Conservation (phyloP, 2,797 vertebrate species). For the Meriones psammophilus region DNA sequence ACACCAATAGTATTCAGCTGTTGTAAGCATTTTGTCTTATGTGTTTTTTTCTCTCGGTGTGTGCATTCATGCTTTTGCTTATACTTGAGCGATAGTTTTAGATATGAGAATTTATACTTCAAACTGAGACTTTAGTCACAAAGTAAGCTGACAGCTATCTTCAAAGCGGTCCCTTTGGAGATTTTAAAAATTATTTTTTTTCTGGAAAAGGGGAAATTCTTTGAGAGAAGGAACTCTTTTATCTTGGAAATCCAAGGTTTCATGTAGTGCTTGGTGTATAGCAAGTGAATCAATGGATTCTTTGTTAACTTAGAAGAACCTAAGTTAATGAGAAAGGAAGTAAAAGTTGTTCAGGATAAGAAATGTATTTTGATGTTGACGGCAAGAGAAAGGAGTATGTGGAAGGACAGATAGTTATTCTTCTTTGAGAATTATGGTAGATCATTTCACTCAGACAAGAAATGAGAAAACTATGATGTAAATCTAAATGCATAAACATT, state of each 20-base stretch:
- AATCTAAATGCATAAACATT: not conserved
- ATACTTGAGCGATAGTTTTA: constrained; percentile 29
- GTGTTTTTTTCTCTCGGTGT: not conserved
- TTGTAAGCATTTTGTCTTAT: not conserved
- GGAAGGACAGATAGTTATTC: not conserved
- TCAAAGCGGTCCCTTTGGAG: constrained; percentile 39
- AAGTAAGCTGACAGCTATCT: constrained; percentile 40
- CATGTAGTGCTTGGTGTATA: constrained; percentile 29
- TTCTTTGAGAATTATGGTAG: not conserved
- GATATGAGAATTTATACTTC: constrained; percentile 1
- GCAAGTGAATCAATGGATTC: constrained; percentile 16
- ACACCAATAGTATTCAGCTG: not conserved
- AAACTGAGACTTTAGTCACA: constrained; percentile 44
- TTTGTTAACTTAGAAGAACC: constrained; percentile 30
- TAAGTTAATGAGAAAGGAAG: constrained; percentile 6
- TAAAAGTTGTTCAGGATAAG: constrained; percentile 35
- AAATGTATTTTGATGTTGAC: not conserved
- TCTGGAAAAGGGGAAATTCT: constrained; percentile 1
- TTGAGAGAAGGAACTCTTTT: constrained; percentile 49
- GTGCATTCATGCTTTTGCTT: not conserved
- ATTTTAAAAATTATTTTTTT: constrained; percentile 56
- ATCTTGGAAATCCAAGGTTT: constrained; percentile 55
- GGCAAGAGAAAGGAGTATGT: not conserved
- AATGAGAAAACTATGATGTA: not conserved
- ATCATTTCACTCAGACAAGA: not conserved